Evolutionary conservation across 2,113 vertebrate species (phyloP).

Genomic region (Chlorocebus sabaeus): DNA sequence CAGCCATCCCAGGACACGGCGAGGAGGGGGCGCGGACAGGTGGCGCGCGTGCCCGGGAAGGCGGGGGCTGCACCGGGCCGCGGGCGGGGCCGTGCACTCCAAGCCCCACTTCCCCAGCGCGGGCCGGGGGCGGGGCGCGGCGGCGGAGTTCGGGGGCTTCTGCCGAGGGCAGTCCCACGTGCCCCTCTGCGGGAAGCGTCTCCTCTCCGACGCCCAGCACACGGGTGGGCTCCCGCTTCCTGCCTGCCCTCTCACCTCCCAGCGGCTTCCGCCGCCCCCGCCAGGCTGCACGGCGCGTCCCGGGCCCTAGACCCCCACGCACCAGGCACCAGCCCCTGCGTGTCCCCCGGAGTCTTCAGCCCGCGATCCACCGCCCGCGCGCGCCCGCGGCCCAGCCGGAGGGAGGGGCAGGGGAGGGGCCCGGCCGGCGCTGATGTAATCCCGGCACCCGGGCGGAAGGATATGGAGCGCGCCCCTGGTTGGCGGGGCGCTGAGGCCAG

Average conservation of each 20-base stretch:
- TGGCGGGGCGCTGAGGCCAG: slow-evolving; percentile 76
- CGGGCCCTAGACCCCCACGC: not conserved
- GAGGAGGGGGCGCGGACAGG: slow-evolving; percentile 32
- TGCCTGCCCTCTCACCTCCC: not conserved
- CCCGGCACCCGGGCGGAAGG: slow-evolving; percentile 80
- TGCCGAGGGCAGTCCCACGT: not conserved
- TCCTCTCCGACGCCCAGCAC: not conserved
- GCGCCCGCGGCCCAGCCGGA: not conserved
- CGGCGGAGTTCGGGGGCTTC: not conserved
- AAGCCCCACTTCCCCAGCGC: not conserved
- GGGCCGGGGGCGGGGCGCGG: not conserved
- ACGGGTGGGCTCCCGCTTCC: accelerated
- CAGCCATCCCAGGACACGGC: slow-evolving; percentile 48
- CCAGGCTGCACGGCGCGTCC: accelerated
- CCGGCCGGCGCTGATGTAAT: slow-evolving; percentile 50
- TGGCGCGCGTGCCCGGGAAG: not conserved
- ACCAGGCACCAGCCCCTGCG: accelerated
- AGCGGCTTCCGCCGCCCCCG: accelerated
- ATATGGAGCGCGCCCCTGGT: slow-evolving; percentile 73
- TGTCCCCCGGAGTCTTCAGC: accelerated
- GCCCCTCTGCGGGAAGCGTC: not conserved
- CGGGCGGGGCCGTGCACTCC: not conserved
- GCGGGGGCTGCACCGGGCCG: not conserved
- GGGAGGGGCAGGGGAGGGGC: slow-evolving; percentile 22
- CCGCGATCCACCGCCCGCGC: too few relatives aligned